Evolutionary conservation across 1,140 invertebrate genomes (phyloP).

Genomic region (Pygmarrhopalites habei): DNA sequence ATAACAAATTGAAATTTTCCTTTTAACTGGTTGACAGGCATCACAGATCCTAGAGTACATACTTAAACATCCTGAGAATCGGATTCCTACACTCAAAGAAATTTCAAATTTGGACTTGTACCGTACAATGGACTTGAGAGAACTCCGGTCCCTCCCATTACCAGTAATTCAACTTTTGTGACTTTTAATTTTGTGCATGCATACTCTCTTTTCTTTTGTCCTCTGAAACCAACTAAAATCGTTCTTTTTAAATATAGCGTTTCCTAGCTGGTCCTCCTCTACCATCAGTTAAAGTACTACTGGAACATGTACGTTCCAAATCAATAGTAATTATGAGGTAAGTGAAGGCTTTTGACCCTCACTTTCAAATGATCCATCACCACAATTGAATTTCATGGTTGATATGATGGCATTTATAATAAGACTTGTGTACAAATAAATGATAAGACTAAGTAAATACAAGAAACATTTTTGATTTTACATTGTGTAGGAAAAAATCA

Average conservation of each 20-base stretch:
- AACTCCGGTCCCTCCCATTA: slow-evolving; percentile 60
- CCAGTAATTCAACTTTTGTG: slow-evolving; percentile 45
- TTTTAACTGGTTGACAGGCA: slow-evolving; percentile 49
- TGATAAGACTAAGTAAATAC: no score
- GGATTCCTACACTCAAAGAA: slow-evolving; percentile 65
- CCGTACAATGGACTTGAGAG: slow-evolving; percentile 75
- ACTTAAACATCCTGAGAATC: slow-evolving; percentile 59
- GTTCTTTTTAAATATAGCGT: slow-evolving; percentile 15
- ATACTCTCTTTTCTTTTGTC: background rate
- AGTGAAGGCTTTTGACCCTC: background rate
- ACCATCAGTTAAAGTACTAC: slow-evolving; percentile 14
- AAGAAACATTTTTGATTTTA: no score
- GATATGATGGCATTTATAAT: background rate
- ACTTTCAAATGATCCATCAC: background rate
- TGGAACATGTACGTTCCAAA: slow-evolving; percentile 22
- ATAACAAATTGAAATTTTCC: no score
- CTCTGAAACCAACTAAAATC: background rate
- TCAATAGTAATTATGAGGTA: slow-evolving; percentile 17
- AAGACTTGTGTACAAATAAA: background rate
- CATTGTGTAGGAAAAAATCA: slow-evolving; percentile 15
- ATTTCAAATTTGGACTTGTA: slow-evolving; percentile 73
- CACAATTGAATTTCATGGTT: background rate
- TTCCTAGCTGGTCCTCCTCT: slow-evolving; percentile 20
- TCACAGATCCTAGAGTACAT: slow-evolving; percentile 71
- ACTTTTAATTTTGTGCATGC: background rate